These are phyloP conservation scores for Endotricha flammealis DNA, from an alignment of 2,888 invertebrate species.

Conservation along the genomic window DNA sequence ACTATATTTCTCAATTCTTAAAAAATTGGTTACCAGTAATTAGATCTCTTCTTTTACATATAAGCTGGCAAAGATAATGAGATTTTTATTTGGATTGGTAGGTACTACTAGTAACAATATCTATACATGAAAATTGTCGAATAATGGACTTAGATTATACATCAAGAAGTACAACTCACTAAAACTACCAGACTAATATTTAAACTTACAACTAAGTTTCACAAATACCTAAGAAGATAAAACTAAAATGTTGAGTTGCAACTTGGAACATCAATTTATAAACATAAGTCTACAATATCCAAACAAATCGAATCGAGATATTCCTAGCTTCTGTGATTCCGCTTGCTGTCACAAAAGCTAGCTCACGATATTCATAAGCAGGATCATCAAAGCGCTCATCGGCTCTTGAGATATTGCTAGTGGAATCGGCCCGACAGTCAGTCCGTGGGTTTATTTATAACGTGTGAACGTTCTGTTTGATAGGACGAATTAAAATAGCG, in stretches of 20 bases:
- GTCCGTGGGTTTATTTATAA: constrained; percentile 65
- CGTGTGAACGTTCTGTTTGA: constrained; percentile 56
- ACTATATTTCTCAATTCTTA: no score
- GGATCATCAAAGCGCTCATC: constrained; percentile 62
- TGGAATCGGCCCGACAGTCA: constrained; percentile 65
- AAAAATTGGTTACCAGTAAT: no score
- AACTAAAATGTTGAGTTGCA: background rate
- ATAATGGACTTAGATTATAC: no score
- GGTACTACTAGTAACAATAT: no score
- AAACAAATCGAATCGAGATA: constrained; percentile 27
- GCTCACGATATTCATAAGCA: constrained; percentile 65
- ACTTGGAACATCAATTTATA: constrained; percentile 10
- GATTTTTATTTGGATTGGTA: no score
- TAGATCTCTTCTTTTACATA: no score
- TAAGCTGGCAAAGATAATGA: no score
- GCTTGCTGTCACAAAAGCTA: constrained; percentile 41
- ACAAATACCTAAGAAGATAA: background rate
- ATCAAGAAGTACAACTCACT: no score
- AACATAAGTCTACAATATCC: constrained; percentile 16
- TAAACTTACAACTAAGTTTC: no score
- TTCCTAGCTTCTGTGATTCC: constrained; percentile 27
- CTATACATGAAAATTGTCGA: no score
- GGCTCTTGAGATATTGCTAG: constrained; percentile 67
- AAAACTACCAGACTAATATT: no score
- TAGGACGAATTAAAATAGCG: constrained; percentile 48